phyloP scores from a whole-genome alignment of 2,797 vertebrate species.

The Acanthopagrus latus region DNA sequence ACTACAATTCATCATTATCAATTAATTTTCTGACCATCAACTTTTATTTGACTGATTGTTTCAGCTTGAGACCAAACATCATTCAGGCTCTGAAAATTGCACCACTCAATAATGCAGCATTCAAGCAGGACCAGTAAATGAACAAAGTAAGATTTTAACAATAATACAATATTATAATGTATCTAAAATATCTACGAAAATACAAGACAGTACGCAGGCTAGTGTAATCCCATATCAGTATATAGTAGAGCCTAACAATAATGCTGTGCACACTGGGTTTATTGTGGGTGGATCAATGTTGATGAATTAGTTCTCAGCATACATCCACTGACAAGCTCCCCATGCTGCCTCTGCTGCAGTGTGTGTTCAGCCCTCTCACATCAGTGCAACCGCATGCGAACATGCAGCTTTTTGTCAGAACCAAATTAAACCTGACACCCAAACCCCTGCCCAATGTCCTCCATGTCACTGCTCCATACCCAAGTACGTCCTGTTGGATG shows the following conservation, averaged over 20 bases:
- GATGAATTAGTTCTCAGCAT: conserved; percentile 16
- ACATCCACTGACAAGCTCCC: conserved; percentile 14
- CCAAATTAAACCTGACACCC: conserved; percentile 50
- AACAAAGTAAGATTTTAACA: not conserved
- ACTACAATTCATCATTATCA: not conserved
- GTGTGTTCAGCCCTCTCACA: conserved; percentile 15
- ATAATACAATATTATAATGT: not conserved
- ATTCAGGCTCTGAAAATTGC: not conserved
- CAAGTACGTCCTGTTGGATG: conserved; percentile 29
- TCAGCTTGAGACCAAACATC: not conserved
- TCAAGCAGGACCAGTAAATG: not conserved
- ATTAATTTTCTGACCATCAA: not conserved
- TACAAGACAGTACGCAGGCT: not conserved
- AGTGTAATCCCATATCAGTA: not conserved
- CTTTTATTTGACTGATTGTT: not conserved
- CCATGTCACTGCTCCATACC: conserved; percentile 21
- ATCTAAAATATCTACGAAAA: not conserved
- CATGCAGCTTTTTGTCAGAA: conserved; percentile 32
- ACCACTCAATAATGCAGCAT: not conserved
- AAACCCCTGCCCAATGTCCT: conserved; percentile 37
- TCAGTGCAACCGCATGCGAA: conserved; percentile 28
- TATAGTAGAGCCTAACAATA: not conserved
- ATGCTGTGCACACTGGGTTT: not conserved
- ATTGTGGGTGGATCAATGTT: conserved; percentile 19
- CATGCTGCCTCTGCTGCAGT: conserved; percentile 37